Conservation (phyloP, 2,113 vertebrate genomes). For the Turnix velox region DNA sequence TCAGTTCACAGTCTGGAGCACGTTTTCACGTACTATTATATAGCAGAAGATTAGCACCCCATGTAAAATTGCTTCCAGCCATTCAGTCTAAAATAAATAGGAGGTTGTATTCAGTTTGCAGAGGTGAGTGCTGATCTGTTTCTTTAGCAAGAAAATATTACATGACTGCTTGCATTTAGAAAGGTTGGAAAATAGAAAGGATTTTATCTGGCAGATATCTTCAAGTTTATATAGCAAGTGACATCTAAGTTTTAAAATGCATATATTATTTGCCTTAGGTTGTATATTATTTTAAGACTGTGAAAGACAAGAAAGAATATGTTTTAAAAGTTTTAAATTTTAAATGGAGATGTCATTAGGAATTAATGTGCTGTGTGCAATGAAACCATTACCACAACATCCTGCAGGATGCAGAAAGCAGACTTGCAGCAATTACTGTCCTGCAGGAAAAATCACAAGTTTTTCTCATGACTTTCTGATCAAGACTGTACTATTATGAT, state of each 20-base stretch:
- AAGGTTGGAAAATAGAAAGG: not conserved
- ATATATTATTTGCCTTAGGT: not conserved
- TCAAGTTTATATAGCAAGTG: not conserved
- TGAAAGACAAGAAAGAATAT: not conserved
- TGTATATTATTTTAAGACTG: not conserved
- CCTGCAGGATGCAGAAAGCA: not conserved
- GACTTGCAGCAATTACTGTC: not conserved
- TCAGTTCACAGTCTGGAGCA: not conserved
- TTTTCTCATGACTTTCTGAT: not conserved
- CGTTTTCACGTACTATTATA: not conserved
- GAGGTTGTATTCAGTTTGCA: not conserved
- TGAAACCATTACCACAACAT: not conserved
- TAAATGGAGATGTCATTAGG: not conserved
- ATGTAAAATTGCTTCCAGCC: not conserved
- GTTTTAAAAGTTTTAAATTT: not conserved
- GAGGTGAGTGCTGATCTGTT: not conserved
- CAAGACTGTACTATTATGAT: not conserved
- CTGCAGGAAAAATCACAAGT: constrained; percentile 8
- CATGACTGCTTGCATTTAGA: not conserved
- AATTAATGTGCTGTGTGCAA: not conserved
- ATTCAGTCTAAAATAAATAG: not conserved
- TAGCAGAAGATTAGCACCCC: not conserved
- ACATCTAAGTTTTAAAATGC: not conserved
- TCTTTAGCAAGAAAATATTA: not conserved
- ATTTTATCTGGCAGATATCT: not conserved